Evolutionary conservation across 1,140 invertebrate genomes (phyloP).

Genomic region (Bombus sylvicola): DNA sequence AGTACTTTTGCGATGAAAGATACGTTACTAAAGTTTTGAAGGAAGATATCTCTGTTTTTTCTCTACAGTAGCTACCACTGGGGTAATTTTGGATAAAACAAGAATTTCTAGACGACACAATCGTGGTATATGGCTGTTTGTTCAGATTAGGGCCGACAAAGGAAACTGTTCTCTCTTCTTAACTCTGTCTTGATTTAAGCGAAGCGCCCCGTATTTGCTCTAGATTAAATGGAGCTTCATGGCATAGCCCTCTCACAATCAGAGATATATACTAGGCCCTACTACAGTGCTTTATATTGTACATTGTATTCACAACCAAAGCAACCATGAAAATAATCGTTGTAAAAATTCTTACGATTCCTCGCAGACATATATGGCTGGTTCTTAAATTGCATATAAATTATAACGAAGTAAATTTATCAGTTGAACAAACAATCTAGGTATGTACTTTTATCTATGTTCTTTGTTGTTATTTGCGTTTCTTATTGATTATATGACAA

Average conservation of each 20-base stretch:
- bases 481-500: not conserved
- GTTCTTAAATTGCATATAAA: not conserved
- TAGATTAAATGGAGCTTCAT: constrained; percentile 72
- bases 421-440: not conserved
- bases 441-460: not conserved
- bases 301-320: constrained; percentile 42
- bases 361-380: too few species aligned
- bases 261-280: constrained; percentile 28
- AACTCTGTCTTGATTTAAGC: constrained; percentile 69
- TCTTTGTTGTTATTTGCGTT: not conserved
- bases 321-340: constrained; percentile 6
- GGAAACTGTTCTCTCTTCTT: constrained; percentile 67
- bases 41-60: not conserved
- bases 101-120: constrained; percentile 29
- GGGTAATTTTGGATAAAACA: constrained; percentile 62
- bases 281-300: constrained; percentile 26
- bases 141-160: constrained; percentile 78
- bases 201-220: constrained; percentile 73
- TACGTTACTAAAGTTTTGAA: not conserved
- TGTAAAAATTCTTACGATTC: not conserved
- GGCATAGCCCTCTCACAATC: constrained; percentile 30
- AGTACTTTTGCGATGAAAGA: not conserved
- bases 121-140: constrained; percentile 71
- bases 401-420: not conserved
- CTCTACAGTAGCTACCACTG: constrained; percentile 43